Conservation (phyloP, 2,113 vertebrate species). For the Centrocercus urophasianus region DNA sequence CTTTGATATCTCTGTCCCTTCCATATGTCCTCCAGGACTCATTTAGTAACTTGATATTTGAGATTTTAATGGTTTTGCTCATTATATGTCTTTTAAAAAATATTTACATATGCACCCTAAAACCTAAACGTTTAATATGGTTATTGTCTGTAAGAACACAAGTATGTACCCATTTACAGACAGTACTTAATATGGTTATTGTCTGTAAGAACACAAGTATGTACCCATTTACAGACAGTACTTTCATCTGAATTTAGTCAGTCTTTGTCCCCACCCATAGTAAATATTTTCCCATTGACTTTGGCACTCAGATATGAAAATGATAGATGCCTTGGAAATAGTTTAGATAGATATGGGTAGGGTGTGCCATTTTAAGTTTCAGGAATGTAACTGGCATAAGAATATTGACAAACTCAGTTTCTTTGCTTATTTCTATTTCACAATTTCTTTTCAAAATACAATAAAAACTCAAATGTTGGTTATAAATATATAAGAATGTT, state of each 20-base stretch:
- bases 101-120: background rate
- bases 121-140: background rate
- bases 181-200: background rate
- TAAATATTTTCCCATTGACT: constrained; percentile 56
- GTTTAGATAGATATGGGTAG: background rate
- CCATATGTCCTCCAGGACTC: background rate
- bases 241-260: constrained; percentile 7
- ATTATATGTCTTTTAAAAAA: background rate
- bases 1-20: background rate
- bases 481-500: background rate
- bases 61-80: background rate
- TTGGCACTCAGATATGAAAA: constrained; percentile 45
- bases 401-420: background rate
- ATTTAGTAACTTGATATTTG: background rate
- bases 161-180: background rate
- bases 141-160: background rate
- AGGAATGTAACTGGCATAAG: constrained; percentile 18
- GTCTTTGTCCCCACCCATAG: constrained; percentile 29
- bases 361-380: constrained; percentile 33
- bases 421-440: constrained; percentile 26
- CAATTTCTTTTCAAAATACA: background rate
- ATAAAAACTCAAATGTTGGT: background rate
- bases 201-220: background rate
- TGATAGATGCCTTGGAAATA: constrained; percentile 15
- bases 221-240: background rate